Conservation (phyloP, 2,113 vertebrate genomes). For the Nibea coibor region DNA sequence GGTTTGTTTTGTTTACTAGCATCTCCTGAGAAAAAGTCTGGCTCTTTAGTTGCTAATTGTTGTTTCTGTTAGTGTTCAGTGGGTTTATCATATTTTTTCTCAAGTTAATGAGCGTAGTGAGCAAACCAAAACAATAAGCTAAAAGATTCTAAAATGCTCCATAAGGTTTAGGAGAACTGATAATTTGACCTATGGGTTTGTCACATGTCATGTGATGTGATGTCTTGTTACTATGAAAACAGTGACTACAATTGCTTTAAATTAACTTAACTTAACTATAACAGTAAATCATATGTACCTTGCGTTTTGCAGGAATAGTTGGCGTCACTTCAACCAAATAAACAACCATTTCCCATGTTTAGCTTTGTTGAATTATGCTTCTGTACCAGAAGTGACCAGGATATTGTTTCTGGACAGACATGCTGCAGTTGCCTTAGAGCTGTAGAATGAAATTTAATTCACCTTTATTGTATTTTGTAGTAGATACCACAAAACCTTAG, state of each 20-base stretch:
- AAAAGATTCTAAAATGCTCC: too few relatives aligned
- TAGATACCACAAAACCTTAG: background rate
- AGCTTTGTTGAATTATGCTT: too few relatives aligned
- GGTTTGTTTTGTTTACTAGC: background rate
- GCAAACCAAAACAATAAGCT: background rate
- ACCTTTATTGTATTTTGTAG: background rate
- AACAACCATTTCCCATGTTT: too few relatives aligned
- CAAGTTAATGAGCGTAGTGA: background rate
- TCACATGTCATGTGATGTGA: background rate
- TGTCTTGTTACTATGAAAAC: background rate
- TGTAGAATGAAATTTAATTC: background rate
- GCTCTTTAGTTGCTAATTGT: background rate
- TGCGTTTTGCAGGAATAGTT: background rate
- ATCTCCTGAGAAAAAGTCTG: background rate
- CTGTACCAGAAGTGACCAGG: too few relatives aligned
- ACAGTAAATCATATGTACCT: too few relatives aligned
- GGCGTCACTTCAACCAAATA: too few relatives aligned
- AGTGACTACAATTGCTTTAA: background rate
- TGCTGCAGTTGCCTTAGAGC: background rate
- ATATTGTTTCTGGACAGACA: background rate
- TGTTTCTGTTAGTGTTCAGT: background rate
- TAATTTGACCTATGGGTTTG: background rate
- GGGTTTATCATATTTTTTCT: too few relatives aligned
- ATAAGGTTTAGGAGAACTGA: too few relatives aligned
- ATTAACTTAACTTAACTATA: background rate